Conservation (phyloP, 2,113 vertebrate species). For the Sceloporus undulatus region DNA sequence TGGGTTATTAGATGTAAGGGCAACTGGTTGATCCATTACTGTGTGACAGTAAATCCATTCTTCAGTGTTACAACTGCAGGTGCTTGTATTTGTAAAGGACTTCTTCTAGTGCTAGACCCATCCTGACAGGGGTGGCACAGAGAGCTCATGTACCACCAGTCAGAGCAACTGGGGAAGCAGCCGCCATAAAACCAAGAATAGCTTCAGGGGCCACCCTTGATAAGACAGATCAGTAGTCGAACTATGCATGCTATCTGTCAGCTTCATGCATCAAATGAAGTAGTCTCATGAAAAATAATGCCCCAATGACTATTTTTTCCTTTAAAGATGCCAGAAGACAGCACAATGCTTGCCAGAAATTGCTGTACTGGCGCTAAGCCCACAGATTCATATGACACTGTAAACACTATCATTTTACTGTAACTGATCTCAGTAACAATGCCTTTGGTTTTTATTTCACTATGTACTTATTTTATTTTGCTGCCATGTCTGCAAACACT, state of each 20-base stretch:
- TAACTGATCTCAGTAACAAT: conserved; percentile 37
- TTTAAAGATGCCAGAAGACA: not conserved
- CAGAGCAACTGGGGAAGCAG: too few relatives aligned
- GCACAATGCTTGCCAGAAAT: conserved; percentile 15
- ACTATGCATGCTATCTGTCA: not conserved
- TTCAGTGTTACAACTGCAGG: too few relatives aligned
- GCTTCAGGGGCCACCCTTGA: too few relatives aligned
- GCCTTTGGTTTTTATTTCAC: conserved; percentile 33
- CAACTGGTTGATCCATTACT: too few relatives aligned
- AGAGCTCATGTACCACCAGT: too few relatives aligned
- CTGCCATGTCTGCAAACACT: conserved; percentile 1
- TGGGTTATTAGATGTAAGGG: too few relatives aligned
- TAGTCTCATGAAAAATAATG: not conserved
- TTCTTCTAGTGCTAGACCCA: too few relatives aligned
- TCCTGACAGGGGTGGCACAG: too few relatives aligned
- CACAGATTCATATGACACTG: conserved; percentile 13
- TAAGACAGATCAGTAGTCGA: not conserved
- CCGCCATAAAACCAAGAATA: too few relatives aligned
- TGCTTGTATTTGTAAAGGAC: too few relatives aligned
- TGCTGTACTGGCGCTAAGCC: conserved; percentile 8
- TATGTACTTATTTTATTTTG: conserved; percentile 37
- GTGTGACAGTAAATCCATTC: too few relatives aligned
- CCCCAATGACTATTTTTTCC: not conserved
- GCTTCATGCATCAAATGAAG: not conserved
- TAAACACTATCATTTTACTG: conserved; percentile 42